Base-by-base conservation (phyloP, 1,140 invertebrate species). In the Pseudachorutes palmiensis region DNA sequence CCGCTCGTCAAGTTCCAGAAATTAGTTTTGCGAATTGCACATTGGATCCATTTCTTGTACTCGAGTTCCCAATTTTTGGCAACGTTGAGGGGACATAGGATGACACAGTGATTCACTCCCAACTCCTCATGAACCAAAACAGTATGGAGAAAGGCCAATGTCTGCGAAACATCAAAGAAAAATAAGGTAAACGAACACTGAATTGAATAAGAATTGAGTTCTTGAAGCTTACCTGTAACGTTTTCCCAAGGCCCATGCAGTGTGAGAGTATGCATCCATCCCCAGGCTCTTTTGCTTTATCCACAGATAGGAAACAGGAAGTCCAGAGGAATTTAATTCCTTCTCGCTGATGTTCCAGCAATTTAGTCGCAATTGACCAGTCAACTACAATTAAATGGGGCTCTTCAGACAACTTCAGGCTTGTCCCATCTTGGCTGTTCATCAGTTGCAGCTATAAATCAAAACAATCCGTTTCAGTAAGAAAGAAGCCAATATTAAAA, bases 241-340 rank as follows among this genome's bases (percentile, higher is more conserved):
- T 86, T 78, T 86, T 86, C 19, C 85, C 85, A 1, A 86, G 77
- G 33, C 85, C 85, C 85, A 86, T 86, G 51, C 69, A 97, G 81
- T 98, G 95, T 1, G 94, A 94, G 22, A 98, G 79, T 75, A 98
- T 97, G 77, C 92, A 94, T 9, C 72, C 72, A 58, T 68, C 55
- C 2, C 90, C 89, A 64, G 84, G 16, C 9, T 9, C 36, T 55
- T 55, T 55, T 1, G 87, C 80, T 41, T 86, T 82, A 72, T 92
- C 86, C 0, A 97, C 73, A 26, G 90, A 91, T 77, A 98, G 96
- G 75, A 93, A 92, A 74, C 91, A 92, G 41, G 89, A 88, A 76
- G 97, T 88, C 90, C 92, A 99, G 88, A 99, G 92, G 76, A 99
- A 99, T 78, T 95, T 90, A 0, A 98, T 87, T 71, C 94, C 94